These are phyloP conservation scores for Lepidocyrtoides sp. DNA, from an alignment of 2,888 invertebrate species.

Conservation along the genomic window DNA sequence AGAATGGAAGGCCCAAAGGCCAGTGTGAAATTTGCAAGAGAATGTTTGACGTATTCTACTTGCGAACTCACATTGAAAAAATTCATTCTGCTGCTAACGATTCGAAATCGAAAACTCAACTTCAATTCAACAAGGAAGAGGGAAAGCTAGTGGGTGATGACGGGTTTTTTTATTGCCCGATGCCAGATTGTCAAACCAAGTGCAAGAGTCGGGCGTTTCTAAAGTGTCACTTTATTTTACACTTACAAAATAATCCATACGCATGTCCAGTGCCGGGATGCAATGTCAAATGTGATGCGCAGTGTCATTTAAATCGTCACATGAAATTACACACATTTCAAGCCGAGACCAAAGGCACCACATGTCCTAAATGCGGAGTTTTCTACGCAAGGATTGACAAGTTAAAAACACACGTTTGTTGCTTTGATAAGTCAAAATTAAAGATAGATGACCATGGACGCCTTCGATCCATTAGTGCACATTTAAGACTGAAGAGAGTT, in stretches of 20 bases:
- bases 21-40: conserved; percentile 44
- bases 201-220: conserved; percentile 13
- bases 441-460: conserved; percentile 8
- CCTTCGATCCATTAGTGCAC: not conserved
- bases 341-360: not conserved
- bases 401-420: conserved; percentile 33
- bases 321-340: conserved; percentile 52
- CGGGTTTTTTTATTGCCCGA: not conserved
- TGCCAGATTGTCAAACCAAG: not conserved
- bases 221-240: conserved; percentile 62
- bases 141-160: not conserved
- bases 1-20: conserved; percentile 27
- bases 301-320: conserved; percentile 65
- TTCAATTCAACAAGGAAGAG: not conserved
- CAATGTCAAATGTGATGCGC: conserved; percentile 64
- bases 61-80: conserved; percentile 25
- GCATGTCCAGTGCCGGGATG: conserved; percentile 55
- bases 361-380: conserved; percentile 46
- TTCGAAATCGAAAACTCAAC: no score
- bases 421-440: conserved; percentile 17
- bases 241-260: conserved; percentile 63
- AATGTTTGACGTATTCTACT: conserved; percentile 35
- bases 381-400: conserved; percentile 56
- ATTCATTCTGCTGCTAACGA: no score
- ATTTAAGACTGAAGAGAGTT: conserved; percentile 14